phyloP scores from a whole-genome alignment of 2,888 invertebrate species.

The Oxytorus armatus region DNA sequence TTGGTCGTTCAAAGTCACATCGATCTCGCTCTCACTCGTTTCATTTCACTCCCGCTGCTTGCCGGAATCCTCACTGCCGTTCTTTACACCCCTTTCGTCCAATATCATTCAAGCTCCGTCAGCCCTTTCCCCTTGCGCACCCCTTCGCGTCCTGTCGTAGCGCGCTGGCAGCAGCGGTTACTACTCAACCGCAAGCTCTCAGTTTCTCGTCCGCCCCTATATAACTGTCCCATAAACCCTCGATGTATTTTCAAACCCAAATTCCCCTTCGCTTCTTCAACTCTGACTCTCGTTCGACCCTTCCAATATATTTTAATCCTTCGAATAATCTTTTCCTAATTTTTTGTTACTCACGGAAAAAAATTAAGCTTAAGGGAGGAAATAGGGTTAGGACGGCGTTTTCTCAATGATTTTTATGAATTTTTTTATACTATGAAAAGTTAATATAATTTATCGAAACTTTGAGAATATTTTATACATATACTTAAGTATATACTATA shows the following conservation, averaged over 20 bases:
- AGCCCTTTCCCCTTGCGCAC: conserved; percentile 17
- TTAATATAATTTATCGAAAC: no score
- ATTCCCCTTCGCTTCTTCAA: not conserved
- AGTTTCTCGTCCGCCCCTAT: conserved; percentile 6
- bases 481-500: no score
- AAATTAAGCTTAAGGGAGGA: no score
- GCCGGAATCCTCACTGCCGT: conserved; percentile 5
- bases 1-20: conserved; percentile 5
- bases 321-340: no score
- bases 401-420: no score
- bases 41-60: conserved; percentile 14
- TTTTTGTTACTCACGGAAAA: no score
- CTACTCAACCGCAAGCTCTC: conserved; percentile 49
- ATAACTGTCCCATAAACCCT: conserved; percentile 22
- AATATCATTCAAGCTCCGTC: conserved; percentile 57
- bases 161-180: conserved; percentile 43
- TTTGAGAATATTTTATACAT: no score
- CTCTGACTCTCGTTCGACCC: not conserved
- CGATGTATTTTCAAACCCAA: conserved; percentile 1
- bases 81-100: conserved; percentile 22
- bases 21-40: conserved; percentile 4
- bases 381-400: no score
- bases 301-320: no score
- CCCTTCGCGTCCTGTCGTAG: conserved; percentile 13
- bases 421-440: no score